Conservation (phyloP, 2,113 vertebrate species). For the Erythrocercus mccallii region DNA sequence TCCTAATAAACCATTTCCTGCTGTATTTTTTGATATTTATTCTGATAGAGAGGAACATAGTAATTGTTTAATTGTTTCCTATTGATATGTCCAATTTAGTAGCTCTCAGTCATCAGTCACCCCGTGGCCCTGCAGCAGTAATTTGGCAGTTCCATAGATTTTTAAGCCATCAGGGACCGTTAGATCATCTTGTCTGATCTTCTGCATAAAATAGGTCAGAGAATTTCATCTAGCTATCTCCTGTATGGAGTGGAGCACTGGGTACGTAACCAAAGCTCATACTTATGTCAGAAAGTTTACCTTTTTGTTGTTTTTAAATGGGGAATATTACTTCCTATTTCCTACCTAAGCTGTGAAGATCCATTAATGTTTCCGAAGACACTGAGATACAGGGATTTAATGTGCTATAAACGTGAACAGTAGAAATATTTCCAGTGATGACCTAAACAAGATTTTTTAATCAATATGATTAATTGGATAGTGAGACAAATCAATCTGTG, state of each 20-base stretch:
- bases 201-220: background rate
- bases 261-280: background rate
- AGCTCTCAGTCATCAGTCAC: background rate
- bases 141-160: conserved; percentile 14
- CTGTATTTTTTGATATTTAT: background rate
- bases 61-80: background rate
- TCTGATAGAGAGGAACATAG: background rate
- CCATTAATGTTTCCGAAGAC: background rate
- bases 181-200: background rate
- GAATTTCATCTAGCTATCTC: background rate
- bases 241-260: background rate
- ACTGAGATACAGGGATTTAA: background rate
- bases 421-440: conserved; percentile 10
- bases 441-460: conserved; percentile 19
- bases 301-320: background rate
- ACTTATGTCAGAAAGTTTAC: background rate
- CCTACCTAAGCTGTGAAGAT: background rate
- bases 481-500: background rate
- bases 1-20: background rate
- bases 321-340: background rate
- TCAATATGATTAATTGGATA: background rate
- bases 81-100: background rate
- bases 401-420: background rate
- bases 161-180: conserved; percentile 14
- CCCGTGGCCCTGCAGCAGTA: background rate